These are phyloP conservation scores for Erebia ligea DNA, from an alignment of 2,888 invertebrate species.

Conservation along the genomic window DNA sequence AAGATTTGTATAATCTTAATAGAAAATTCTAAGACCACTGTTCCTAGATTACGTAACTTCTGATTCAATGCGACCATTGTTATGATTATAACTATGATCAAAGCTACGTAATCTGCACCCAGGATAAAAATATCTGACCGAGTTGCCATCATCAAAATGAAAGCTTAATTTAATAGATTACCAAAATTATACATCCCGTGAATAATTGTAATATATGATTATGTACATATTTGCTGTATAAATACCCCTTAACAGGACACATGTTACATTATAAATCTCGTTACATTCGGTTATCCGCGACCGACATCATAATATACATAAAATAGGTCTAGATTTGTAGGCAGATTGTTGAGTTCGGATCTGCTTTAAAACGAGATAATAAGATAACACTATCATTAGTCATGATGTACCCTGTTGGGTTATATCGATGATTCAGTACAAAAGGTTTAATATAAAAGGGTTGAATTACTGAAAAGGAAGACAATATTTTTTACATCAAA, in stretches of 20 bases:
- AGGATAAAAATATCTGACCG: slow-evolving; percentile 3
- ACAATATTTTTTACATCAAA: slow-evolving; percentile 36
- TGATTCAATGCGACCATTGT: not conserved
- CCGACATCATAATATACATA: too few species aligned
- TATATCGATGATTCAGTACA: slow-evolving; percentile 22
- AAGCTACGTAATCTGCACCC: not conserved
- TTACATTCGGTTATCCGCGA: too few species aligned
- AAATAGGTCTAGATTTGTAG: too few species aligned
- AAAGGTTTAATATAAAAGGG: slow-evolving; percentile 31
- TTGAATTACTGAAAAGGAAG: slow-evolving; percentile 35
- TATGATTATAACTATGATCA: not conserved
- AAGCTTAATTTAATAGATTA: not conserved
- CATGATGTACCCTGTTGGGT: slow-evolving; percentile 4
- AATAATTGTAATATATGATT: slow-evolving; percentile 3
- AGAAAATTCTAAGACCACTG: slow-evolving; percentile 7
- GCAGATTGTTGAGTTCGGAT: not conserved
- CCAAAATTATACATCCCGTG: not conserved
- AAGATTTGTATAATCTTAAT: slow-evolving; percentile 8
- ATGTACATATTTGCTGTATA: slow-evolving; percentile 3
- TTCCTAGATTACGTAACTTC: slow-evolving; percentile 14
- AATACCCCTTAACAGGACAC: not conserved
- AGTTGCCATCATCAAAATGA: not conserved
- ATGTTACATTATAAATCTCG: too few species aligned
- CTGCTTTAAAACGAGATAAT: not conserved
- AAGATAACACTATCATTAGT: not conserved